phyloP scores from a whole-genome alignment of 1,140 invertebrate species.

The Caenorhabditis briggsae region DNA sequence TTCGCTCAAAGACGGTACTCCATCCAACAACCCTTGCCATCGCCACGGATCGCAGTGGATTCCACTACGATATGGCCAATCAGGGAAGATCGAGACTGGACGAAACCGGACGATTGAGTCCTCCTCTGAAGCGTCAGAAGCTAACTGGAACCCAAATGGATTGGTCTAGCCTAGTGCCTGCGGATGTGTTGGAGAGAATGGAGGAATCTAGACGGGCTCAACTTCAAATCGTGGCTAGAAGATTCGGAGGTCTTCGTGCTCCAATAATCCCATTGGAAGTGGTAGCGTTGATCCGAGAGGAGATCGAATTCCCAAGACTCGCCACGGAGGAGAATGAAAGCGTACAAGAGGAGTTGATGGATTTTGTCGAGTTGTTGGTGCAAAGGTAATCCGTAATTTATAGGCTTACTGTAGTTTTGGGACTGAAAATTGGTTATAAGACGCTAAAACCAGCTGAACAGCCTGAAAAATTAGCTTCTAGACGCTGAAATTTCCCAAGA shows the following conservation, averaged over 20 bases:
- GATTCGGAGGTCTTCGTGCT: slow-evolving; percentile 18
- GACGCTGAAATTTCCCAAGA: too few species aligned
- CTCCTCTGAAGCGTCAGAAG: slow-evolving; percentile 57
- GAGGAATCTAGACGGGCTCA: background rate
- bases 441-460: too few species aligned
- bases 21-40: background rate
- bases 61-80: slow-evolving; percentile 57
- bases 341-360: slow-evolving; percentile 15
- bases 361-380: slow-evolving; percentile 21
- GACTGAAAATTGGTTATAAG: too few species aligned
- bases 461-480: too few species aligned
- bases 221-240: slow-evolving; percentile 23
- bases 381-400: slow-evolving; percentile 11
- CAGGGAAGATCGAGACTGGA: background rate
- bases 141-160: background rate
- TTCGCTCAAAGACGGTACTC: slow-evolving; percentile 1
- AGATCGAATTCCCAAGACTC: slow-evolving; percentile 38
- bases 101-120: slow-evolving; percentile 17
- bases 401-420: too few species aligned
- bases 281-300: slow-evolving; percentile 34
- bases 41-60: slow-evolving; percentile 23
- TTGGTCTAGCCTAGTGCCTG: slow-evolving; percentile 7
- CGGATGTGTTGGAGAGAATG: slow-evolving; percentile 40
- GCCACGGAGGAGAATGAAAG: slow-evolving; percentile 10
- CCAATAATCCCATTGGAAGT: slow-evolving; percentile 27